These are phyloP conservation scores for Nephrotoma guestfalica DNA, from an alignment of 2,888 invertebrate genomes.

Conservation along the genomic window DNA sequence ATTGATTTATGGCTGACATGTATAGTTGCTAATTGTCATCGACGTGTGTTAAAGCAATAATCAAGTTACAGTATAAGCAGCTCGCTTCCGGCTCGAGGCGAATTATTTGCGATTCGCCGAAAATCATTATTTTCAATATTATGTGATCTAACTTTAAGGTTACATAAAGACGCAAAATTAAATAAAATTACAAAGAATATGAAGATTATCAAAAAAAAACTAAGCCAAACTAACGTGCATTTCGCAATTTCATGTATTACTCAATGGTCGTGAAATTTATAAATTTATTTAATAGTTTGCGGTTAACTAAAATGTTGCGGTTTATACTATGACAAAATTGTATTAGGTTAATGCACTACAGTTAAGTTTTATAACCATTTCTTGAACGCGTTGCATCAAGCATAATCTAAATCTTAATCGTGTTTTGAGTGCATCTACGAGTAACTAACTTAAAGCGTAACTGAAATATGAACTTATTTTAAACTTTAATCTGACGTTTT, in stretches of 20 bases:
- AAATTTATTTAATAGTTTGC: not conserved
- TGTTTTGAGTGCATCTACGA: too few relatives aligned
- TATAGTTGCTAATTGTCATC: not conserved
- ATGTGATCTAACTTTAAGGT: not conserved
- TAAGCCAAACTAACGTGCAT: not conserved
- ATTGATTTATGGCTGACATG: not conserved
- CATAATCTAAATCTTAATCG: too few relatives aligned
- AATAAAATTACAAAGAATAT: not conserved
- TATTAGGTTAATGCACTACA: not conserved
- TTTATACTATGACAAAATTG: not conserved
- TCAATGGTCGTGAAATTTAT: not conserved
- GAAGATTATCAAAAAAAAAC: not conserved
- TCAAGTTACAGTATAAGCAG: not conserved
- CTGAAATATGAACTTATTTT: too few relatives aligned
- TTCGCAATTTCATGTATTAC: not conserved
- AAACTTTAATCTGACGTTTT: too few relatives aligned
- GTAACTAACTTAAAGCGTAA: too few relatives aligned
- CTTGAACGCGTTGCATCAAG: too few relatives aligned
- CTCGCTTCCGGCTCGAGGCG: not conserved
- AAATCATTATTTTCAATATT: not conserved
- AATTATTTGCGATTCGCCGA: not conserved
- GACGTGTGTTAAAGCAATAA: not conserved
- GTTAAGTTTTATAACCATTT: not conserved
- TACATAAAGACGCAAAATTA: not conserved
- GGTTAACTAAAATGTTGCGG: not conserved